Base-by-base conservation (phyloP, 2,113 vertebrate genomes). In the Boleophthalmus pectinirostris region DNA sequence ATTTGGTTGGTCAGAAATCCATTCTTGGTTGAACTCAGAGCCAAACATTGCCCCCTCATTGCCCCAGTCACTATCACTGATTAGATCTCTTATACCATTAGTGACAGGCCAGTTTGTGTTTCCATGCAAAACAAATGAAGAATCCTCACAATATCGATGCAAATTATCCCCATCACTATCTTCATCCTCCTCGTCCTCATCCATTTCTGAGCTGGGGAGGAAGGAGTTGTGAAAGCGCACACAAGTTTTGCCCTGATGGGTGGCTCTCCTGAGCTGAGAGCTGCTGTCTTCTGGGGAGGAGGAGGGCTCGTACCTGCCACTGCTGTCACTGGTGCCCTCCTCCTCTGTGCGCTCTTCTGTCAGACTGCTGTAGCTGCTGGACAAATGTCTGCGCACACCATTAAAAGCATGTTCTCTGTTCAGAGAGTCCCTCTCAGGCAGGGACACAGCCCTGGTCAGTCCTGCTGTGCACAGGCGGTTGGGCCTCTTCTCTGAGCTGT, bases 101-200 rank as follows among this genome's bases (percentile, higher is more conserved):
- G 73, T 71, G 12, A 33, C 25, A 1, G 89, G 83, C 87, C 87
- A 89, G 25, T 94, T 89, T 8, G 92, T 87, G 68, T 88, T 92
- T 24, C 91, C 89, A 51, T 97, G 95, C 78, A 98, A 88, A 67
- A 94, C 94, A 84, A 99, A 97, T 71, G 96, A 96, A 1, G 90
- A 92, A 76, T 91, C 94, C 68, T 94, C 93, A 0, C 82, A 85
- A 77, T 94, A 93, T 71, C 77, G 88, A 81, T 92, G 90, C 60
- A 94, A 77, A 78, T 92, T 93, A 54, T 89, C 91, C 24, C 88
- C 91, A 20, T 89, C 90, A 0, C 83, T 78, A 4, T 92, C 89
- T 11, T 91, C 91, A 45, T 95, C 94, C 43, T 95, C 88, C 13
- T 91, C 92, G 6, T 91, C 90, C 61, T 94, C 91, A 23, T 95